phyloP scores from a whole-genome alignment of 2,888 invertebrate genomes.

The Anorthoa munda region DNA sequence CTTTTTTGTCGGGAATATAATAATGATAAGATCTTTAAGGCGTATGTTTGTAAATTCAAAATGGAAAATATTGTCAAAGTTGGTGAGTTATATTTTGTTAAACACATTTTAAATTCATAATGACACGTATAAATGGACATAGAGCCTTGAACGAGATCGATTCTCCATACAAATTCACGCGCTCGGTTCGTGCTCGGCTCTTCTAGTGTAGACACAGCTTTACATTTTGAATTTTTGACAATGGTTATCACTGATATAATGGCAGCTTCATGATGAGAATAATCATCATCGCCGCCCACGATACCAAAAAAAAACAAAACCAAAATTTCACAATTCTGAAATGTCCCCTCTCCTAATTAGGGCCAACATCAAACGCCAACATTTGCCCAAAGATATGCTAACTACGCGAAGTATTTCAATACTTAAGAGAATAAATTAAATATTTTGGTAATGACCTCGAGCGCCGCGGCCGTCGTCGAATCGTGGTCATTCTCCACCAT shows the following conservation, averaged over 20 bases:
- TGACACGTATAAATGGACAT: neutral
- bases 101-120: neutral
- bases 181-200: too few relatives aligned
- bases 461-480: conserved; percentile 97
- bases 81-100: neutral
- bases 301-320: neutral
- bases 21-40: conserved; percentile 9
- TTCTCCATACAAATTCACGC: too few relatives aligned
- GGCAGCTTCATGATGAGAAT: neutral
- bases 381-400: conserved; percentile 37
- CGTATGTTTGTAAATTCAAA: neutral
- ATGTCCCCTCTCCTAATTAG: conserved; percentile 16
- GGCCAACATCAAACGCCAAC: conserved; percentile 20
- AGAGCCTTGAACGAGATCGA: too few relatives aligned
- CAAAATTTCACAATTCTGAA: neutral
- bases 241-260: neutral
- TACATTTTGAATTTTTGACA: neutral
- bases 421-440: conserved; percentile 45
- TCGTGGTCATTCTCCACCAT: conserved; percentile 99
- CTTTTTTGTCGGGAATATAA: neutral
- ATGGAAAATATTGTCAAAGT: neutral
- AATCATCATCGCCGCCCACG: neutral
- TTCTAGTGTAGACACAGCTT: too few relatives aligned
- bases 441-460: conserved; percentile 92
- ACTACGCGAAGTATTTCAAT: conserved; percentile 26